A percentile compares a stretch with the other conserved stretches of the same genome.
These are phyloP conservation scores for Threskiornis aethiopicus DNA, from an alignment of 2,797 vertebrate genomes.

Conservation along the genomic window DNA sequence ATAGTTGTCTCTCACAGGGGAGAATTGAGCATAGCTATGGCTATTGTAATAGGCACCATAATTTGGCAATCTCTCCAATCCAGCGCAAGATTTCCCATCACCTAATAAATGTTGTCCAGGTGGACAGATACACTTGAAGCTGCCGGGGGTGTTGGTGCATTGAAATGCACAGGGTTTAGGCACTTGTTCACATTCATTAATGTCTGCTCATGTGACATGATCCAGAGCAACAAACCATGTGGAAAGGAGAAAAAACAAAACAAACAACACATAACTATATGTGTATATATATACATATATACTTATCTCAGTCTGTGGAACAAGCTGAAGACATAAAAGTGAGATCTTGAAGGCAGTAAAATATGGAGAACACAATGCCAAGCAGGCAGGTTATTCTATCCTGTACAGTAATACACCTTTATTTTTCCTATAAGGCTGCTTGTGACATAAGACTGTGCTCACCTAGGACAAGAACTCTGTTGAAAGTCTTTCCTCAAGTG, in stretches of 20 bases:
- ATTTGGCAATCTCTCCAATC: constrained; percentile 90
- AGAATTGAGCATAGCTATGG: constrained; percentile 86
- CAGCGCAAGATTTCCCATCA: constrained; percentile 95
- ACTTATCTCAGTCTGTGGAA: constrained; percentile 72
- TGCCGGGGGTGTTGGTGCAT: constrained; percentile 93
- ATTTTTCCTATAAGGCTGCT: background rate
- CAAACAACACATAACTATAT: constrained; percentile 72
- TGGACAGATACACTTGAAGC: constrained; percentile 95
- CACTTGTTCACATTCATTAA: constrained; percentile 94
- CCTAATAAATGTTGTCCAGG: constrained; percentile 91
- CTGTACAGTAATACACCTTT: background rate
- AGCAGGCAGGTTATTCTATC: background rate
- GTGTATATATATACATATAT: background rate
- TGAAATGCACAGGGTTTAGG: constrained; percentile 91
- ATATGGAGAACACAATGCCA: background rate
- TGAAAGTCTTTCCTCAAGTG: accelerated
- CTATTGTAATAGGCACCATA: constrained; percentile 84
- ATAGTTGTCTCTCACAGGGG: constrained; percentile 80
- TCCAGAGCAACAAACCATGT: constrained; percentile 68
- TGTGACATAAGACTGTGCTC: background rate
- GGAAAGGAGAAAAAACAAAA: constrained; percentile 72
- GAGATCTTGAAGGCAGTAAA: background rate
- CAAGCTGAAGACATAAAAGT: constrained; percentile 30
- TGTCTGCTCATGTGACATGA: constrained; percentile 88
- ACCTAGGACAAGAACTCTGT: background rate